These are phyloP conservation scores for Drosophila baimaii DNA, from an alignment of 1,140 invertebrate genomes.

Conservation along the genomic window DNA sequence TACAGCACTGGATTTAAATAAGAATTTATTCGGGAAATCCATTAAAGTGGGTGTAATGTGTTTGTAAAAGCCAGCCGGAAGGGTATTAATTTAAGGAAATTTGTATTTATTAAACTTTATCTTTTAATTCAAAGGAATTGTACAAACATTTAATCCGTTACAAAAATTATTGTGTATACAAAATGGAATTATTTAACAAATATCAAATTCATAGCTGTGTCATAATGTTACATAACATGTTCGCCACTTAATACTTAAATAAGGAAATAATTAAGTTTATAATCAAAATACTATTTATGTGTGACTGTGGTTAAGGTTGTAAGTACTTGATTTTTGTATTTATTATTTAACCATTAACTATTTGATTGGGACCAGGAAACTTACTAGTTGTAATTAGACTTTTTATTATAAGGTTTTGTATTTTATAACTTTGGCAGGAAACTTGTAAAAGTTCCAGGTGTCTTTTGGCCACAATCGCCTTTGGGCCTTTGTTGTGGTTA, in stretches of 20 bases:
- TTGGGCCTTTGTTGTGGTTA: constrained; percentile 48
- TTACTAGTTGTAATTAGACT: constrained; percentile 13
- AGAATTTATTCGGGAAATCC: constrained; percentile 24
- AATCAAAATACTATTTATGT: background rate
- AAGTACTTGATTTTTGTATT: constrained; percentile 4
- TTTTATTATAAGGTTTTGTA: constrained; percentile 1
- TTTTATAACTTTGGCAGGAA: constrained; percentile 18
- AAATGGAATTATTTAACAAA: background rate
- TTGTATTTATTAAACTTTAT: too few species aligned
- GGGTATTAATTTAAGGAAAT: background rate
- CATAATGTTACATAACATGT: background rate
- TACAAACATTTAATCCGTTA: background rate
- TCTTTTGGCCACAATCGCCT: constrained; percentile 39
- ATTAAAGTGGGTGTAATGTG: constrained; percentile 30
- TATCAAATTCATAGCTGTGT: too few species aligned
- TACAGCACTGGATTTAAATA: constrained; percentile 38
- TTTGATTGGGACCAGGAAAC: background rate
- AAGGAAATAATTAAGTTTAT: background rate
- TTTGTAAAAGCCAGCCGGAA: constrained; percentile 1
- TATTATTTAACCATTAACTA: constrained; percentile 4
- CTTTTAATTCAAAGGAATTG: background rate
- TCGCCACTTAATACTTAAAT: background rate
- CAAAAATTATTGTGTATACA: background rate
- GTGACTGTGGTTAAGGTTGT: background rate
- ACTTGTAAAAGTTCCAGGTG: constrained; percentile 42